Conservation (phyloP, 2,888 invertebrate species). For the Podabrus alpinus region DNA sequence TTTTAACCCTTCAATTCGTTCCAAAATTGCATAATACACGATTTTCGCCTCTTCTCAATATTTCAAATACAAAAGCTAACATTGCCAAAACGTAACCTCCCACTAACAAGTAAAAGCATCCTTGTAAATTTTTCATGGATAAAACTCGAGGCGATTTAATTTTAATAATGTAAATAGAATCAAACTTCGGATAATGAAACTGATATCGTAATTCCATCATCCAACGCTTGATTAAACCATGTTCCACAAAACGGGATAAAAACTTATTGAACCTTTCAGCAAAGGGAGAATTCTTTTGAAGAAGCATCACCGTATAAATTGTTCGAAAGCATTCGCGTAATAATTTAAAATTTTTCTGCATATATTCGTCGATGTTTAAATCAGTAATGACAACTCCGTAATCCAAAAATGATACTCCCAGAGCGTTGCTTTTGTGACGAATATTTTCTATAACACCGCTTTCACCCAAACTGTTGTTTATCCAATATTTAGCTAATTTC, state of each 20-base stretch:
- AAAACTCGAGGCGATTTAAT: background rate
- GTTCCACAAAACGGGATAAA: background rate
- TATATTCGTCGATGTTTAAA: background rate
- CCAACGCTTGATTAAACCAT: background rate
- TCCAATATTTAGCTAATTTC: background rate
- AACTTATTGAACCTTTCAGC: background rate
- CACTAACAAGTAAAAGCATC: background rate
- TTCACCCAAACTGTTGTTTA: background rate
- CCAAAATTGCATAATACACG: too few species aligned
- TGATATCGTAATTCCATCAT: background rate
- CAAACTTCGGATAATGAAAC: background rate
- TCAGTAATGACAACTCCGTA: background rate
- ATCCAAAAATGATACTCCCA: background rate
- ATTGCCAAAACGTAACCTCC: background rate
- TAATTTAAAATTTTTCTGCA: background rate
- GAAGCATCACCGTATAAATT: background rate
- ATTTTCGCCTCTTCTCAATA: background rate
- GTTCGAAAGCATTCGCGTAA: background rate
- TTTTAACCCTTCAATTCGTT: too few species aligned
- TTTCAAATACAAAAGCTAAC: background rate
- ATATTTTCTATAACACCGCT: background rate
- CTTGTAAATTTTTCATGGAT: background rate
- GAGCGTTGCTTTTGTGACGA: background rate
- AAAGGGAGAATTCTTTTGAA: background rate
- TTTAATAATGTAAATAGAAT: background rate